Evolutionary conservation across 2,888 invertebrate genomes (phyloP), one percentile per base, ranked within the genome.

Genomic region (Melinopterus prodromus): DNA sequence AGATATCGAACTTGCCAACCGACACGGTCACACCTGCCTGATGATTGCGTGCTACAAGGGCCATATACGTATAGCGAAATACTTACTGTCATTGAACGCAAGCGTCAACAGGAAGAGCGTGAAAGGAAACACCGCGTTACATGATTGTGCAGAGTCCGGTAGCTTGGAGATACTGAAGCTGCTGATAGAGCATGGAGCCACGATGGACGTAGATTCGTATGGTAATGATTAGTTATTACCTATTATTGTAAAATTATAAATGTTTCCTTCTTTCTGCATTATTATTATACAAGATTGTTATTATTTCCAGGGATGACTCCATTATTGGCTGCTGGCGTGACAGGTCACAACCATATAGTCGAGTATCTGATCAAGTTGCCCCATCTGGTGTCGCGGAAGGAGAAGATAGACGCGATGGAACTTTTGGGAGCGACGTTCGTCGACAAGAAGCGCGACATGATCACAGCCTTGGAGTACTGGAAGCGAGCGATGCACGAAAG

Each of bases 11-110:
- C 95, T 98, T 87, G 97, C 98, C 26, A 99, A 99, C 89, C 93
- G 97, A 82, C 97, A 97, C 88, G 97, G 97, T 0, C 99, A 99
- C 90, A 99, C 99, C 14, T 98, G 98, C 87, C 92, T 99, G 53
- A 99, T 99, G 99, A 99, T 99, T 82, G 97, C 98, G 75, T 98
- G 98, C 90, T 99, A 97, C 90, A 98, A 98, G 89, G 97, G 98
- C 78, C 98, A 99, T 90, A 93, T 94, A 84, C 93, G 94, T 87
- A 98, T 99, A 87, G 98, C 97, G 78, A 95, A 95, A 87, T 98
- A 95, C 90, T 92, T 99, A 79, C 92, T 99, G 9, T 93, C 94
- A 15, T 90, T 96, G 74, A 96, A 96, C 86, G 98, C 98, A 1
- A 95, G 97, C 88, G 97, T 98, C 1, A 98, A 99, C 90, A 93